Evolutionary conservation across 2,888 invertebrate genomes (phyloP).

Genomic region (Caprella mutica): DNA sequence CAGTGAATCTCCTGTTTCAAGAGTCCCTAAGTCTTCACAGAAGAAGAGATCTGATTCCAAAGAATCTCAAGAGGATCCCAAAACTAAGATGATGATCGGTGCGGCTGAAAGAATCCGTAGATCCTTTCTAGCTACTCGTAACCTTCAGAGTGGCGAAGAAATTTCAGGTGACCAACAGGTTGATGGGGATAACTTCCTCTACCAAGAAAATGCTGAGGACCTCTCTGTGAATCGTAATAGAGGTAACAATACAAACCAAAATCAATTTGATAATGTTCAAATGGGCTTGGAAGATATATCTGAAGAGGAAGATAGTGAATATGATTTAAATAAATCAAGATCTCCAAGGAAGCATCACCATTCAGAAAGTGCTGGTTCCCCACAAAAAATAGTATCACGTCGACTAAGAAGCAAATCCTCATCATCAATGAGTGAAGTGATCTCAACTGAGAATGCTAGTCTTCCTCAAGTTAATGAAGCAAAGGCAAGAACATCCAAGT

Average conservation of each 20-base stretch:
- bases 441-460: too few relatives aligned
- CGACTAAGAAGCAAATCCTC: too few relatives aligned
- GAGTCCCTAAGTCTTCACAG: background rate
- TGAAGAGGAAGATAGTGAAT: background rate
- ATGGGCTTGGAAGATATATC: background rate
- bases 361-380: too few relatives aligned
- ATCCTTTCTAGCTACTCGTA: conserved; percentile 28
- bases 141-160: too few relatives aligned
- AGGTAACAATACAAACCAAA: too few relatives aligned
- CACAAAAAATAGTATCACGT: too few relatives aligned
- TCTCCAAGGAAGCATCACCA: too few relatives aligned
- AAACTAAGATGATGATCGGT: conserved; percentile 27
- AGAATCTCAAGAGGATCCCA: conserved; percentile 22
- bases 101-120: conserved; percentile 28
- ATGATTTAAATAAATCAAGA: too few relatives aligned
- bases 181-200: background rate
- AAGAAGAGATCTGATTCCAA: conserved; percentile 8
- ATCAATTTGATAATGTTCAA: background rate
- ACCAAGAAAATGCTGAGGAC: conserved; percentile 21
- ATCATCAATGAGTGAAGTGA: too few relatives aligned
- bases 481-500: too few relatives aligned
- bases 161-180: too few relatives aligned
- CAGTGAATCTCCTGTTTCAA: conserved; percentile 1
- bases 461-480: too few relatives aligned
- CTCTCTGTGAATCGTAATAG: conserved; percentile 20